Evolutionary conservation across 2,888 invertebrate species (phyloP), one percentile per base, ranked within the genome.

Genomic region (Cataglyphis cursor): DNA sequence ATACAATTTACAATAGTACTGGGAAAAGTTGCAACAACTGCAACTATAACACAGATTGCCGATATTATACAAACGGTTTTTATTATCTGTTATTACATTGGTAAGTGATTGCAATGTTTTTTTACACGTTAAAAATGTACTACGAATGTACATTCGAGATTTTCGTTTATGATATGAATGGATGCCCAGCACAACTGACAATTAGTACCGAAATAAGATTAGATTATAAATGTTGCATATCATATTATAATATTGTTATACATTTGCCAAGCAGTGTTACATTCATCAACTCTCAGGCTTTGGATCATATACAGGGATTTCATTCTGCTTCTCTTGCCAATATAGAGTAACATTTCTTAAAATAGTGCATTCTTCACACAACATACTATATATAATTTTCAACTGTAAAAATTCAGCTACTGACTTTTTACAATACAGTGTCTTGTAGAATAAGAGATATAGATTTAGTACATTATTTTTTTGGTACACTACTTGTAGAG

Each of bases 151-250:
- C 86, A 85, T 85, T 81, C 82, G 73, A 82, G 84, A 84, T 75
- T 89, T 89, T 90, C 73, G 86, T 88, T 91, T 89, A 89, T 88
- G 90, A 92, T 89, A 91, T 89, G 88, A 89, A 92, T 93, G 91
- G 92, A 94, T 94, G 94, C 94, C 94, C 94, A 95, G 94, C 94
- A 93, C 92, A 92, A 91, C 91, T 88, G 91, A 93, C 93, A 93
- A 93, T 92, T 92, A 93, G 92, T 92, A 94, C 92, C 92, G 91
- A 92, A 91, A 92, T 94, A 94, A 93, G 94, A 91, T 93, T 94
- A 94, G 94, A 94, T 93, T 94, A 94, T 94, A 94, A 94, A 94
- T 94, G 94, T 94, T 94, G 94, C 94, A 95, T 94, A 94, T 94
- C 95, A 95, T 94, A 94, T 94, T 94, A 93, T 93, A 94, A 94